phyloP scores from a whole-genome alignment of 2,797 vertebrate genomes.

The Alectoris magna region DNA sequence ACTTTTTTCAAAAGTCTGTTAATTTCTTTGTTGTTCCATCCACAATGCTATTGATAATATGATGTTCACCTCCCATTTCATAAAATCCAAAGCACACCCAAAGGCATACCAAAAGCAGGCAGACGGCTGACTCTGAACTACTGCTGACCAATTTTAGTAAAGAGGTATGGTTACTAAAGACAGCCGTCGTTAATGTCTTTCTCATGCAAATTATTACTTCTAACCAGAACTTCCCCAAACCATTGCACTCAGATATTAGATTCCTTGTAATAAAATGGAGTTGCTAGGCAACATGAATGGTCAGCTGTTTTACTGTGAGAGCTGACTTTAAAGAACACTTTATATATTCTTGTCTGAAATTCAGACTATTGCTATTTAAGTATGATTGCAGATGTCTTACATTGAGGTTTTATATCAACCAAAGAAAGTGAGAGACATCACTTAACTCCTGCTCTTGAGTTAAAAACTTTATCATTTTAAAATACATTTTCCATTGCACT shows the following conservation, averaged over 20 bases:
- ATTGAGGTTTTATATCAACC: slow-evolving; percentile 21
- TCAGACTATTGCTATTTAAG: slow-evolving; percentile 53
- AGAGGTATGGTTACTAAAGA: slow-evolving; percentile 59
- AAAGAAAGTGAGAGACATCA: background rate
- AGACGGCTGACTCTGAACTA: slow-evolving; percentile 35
- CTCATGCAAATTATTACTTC: slow-evolving; percentile 71
- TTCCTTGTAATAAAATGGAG: slow-evolving; percentile 61
- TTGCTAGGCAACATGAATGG: slow-evolving; percentile 64
- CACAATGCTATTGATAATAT: background rate
- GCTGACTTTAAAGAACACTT: slow-evolving; percentile 45
- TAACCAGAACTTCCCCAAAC: slow-evolving; percentile 41
- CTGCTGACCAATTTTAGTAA: slow-evolving; percentile 60
- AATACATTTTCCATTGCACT: background rate
- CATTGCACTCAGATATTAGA: slow-evolving; percentile 33
- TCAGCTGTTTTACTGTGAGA: slow-evolving; percentile 44
- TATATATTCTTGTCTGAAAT: slow-evolving; percentile 53
- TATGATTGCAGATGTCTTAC: slow-evolving; percentile 39
- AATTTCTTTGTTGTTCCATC: background rate
- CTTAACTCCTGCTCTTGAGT: slow-evolving; percentile 45
- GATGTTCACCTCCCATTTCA: slow-evolving; percentile 35
- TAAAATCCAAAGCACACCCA: slow-evolving; percentile 32
- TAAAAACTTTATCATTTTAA: slow-evolving; percentile 19
- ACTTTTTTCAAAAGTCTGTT: background rate
- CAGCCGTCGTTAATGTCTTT: slow-evolving; percentile 66
- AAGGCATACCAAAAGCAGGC: background rate